Percentiles rank a stretch among this genome's conserved stretches.
phyloP scores from a whole-genome alignment of 64 coral and sea anemone genomes.

The Actinia equina region DNA sequence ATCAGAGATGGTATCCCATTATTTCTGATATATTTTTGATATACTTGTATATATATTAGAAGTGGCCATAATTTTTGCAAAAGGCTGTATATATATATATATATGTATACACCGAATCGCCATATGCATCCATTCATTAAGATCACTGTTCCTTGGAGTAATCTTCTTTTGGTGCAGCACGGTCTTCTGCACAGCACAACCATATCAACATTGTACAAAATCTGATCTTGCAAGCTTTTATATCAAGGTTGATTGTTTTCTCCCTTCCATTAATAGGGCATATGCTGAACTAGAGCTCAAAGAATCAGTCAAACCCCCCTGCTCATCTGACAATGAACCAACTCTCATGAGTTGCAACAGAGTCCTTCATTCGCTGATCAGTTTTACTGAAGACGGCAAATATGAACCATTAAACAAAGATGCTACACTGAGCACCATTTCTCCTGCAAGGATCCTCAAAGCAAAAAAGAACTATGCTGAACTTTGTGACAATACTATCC shows the following conservation, averaged over 20 bases:
- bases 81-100: no score
- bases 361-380: not conserved
- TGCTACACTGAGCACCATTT: not conserved
- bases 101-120: no score
- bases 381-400: not conserved
- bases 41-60: no score
- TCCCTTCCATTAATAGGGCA: conserved; percentile 30
- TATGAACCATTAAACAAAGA: not conserved
- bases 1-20: no score
- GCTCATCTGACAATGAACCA: not conserved
- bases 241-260: not conserved
- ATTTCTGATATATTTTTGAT: no score
- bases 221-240: no score
- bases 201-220: no score
- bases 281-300: conserved; percentile 79
- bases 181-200: no score
- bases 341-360: not conserved
- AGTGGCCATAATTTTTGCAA: no score
- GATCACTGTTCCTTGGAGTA: no score
- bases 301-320: not conserved
- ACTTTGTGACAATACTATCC: conserved; percentile 3
- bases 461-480: conserved; percentile 58
- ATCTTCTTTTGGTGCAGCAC: no score
- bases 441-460: conserved; percentile 67
- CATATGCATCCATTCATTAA: no score